A percentile compares a stretch with the other conserved stretches of the same genome.
Evolutionary conservation across 2,888 invertebrate genomes (phyloP).

Genomic region (Poecilus cupreus): DNA sequence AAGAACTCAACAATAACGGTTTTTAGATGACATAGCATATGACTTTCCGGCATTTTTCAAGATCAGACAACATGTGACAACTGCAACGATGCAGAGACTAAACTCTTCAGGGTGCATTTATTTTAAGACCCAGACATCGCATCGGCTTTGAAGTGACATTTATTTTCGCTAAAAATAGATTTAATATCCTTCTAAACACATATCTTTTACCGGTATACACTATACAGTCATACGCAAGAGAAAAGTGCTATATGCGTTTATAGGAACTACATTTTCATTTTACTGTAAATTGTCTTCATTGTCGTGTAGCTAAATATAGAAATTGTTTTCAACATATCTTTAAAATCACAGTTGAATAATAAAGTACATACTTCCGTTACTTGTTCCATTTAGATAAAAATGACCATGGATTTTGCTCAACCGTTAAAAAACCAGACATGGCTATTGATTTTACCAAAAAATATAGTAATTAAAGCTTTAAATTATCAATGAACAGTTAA

Average conservation of each 20-base stretch:
- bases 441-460: conserved; percentile 9
- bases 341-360: conserved; percentile 1
- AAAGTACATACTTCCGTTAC: conserved; percentile 27
- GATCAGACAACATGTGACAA: not conserved
- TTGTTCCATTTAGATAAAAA: conserved; percentile 6
- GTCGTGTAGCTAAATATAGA: not conserved
- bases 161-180: conserved; percentile 4
- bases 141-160: not conserved
- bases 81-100: conserved; percentile 31
- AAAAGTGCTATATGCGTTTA: too few relatives aligned
- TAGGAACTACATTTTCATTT: not conserved
- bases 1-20: conserved; percentile 2
- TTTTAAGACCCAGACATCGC: conserved; percentile 40
- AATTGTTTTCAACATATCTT: not conserved
- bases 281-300: not conserved
- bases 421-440: not conserved
- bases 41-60: not conserved
- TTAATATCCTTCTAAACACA: not conserved
- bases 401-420: not conserved
- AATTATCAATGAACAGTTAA: not conserved
- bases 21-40: not conserved
- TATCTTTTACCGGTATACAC: not conserved
- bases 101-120: conserved; percentile 14
- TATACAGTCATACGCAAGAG: too few relatives aligned
- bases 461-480: not conserved